These are phyloP conservation scores for Lasaia peninsularis DNA, from an alignment of 1,140 invertebrate genomes.

Conservation along the genomic window DNA sequence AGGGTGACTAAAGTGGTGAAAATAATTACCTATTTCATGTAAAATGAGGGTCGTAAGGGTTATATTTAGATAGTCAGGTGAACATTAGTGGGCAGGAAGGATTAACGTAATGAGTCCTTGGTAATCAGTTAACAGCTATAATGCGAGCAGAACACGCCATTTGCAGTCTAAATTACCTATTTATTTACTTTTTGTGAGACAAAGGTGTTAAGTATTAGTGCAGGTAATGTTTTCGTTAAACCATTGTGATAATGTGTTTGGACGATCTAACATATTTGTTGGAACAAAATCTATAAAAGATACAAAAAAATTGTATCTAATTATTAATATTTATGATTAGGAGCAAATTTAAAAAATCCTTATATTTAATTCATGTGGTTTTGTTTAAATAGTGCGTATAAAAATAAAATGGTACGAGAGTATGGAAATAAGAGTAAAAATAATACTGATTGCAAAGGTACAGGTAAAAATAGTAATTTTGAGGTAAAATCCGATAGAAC, in stretches of 20 bases:
- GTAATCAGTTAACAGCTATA: conserved; percentile 48
- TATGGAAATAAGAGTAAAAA: conserved; percentile 14
- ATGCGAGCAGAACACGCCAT: conserved; percentile 31
- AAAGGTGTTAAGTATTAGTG: not conserved
- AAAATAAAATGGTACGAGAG: not conserved
- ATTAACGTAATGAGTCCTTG: conserved; percentile 48
- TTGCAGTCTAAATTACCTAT: not conserved
- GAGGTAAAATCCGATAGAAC: conserved; percentile 24
- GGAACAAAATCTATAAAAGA: not conserved
- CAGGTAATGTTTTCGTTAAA: not conserved
- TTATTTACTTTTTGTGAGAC: not conserved
- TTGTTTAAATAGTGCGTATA: no score
- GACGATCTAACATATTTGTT: not conserved
- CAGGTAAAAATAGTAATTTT: conserved; percentile 13
- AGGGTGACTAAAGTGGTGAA: conserved; percentile 34
- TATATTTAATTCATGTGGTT: no score
- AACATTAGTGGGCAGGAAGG: conserved; percentile 46
- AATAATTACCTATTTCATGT: conserved; percentile 42
- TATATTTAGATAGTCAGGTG: conserved; percentile 39
- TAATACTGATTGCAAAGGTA: conserved; percentile 13
- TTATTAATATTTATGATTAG: no score
- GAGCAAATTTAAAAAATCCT: no score
- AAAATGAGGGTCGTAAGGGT: conserved; percentile 44
- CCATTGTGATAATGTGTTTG: not conserved
- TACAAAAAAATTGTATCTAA: no score